These are phyloP conservation scores for Marmota flaviventris DNA, from an alignment of 2,113 vertebrate genomes.

Conservation along the genomic window DNA sequence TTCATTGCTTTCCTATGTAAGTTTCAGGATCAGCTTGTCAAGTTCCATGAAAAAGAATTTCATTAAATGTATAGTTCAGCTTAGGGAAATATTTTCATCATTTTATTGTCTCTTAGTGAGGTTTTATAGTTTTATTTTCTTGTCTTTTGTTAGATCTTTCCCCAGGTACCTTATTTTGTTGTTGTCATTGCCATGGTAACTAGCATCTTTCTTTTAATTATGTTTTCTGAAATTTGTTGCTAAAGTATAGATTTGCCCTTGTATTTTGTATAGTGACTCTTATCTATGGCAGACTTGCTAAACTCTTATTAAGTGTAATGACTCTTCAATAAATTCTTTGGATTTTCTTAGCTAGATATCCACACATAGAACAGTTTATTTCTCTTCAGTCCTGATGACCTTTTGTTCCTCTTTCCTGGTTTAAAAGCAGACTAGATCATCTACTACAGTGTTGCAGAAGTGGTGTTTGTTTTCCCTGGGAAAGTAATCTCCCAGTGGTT, in stretches of 20 bases:
- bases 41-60: not conserved
- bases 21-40: not conserved
- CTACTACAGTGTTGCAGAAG: not conserved
- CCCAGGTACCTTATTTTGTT: not conserved
- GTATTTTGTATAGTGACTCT: not conserved
- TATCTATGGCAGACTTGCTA: not conserved
- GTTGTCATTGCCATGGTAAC: not conserved
- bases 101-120: not conserved
- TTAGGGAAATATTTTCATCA: not conserved
- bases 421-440: not conserved
- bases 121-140: not conserved
- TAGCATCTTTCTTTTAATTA: not conserved
- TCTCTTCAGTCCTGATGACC: not conserved
- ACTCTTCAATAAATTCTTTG: not conserved
- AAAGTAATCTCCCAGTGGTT: not conserved
- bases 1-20: not conserved
- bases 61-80: not conserved
- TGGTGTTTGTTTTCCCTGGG: constrained; percentile 65
- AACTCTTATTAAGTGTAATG: not conserved
- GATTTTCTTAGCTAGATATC: not conserved
- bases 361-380: not conserved
- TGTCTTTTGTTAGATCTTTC: not conserved
- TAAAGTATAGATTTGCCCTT: not conserved
- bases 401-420: not conserved
- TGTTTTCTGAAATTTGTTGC: constrained; percentile 9